A percentile compares a stretch with the other conserved stretches of the same genome.
These are phyloP conservation scores for Scolopax rusticola DNA, from an alignment of 2,797 vertebrate genomes.

Conservation along the genomic window DNA sequence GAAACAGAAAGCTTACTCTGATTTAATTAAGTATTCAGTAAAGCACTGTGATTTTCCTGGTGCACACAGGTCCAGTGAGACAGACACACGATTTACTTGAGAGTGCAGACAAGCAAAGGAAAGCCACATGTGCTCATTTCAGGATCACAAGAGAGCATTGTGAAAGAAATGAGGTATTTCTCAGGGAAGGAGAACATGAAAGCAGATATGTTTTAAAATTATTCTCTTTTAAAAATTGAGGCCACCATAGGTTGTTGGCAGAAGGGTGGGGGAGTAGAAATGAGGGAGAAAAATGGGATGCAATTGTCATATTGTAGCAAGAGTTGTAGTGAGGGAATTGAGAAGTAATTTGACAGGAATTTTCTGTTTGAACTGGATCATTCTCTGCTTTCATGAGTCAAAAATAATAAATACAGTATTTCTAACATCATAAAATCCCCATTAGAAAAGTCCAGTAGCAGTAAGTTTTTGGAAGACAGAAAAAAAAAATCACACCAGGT, in stretches of 20 bases:
- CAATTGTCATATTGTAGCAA: not conserved
- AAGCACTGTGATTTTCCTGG: not conserved
- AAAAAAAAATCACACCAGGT: slow-evolving; percentile 13
- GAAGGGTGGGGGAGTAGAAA: not conserved
- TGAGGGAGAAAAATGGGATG: not conserved
- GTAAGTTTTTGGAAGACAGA: not conserved
- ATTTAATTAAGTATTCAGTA: not conserved
- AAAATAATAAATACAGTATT: slow-evolving; percentile 37
- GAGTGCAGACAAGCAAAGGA: not conserved
- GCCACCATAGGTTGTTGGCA: not conserved
- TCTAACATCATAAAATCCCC: slow-evolving; percentile 14
- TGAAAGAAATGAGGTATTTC: not conserved
- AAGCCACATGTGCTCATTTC: not conserved
- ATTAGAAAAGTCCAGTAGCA: slow-evolving; percentile 25
- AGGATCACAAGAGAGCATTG: not conserved
- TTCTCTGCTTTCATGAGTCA: slow-evolving; percentile 1
- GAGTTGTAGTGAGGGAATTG: not conserved
- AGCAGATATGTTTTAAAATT: not conserved
- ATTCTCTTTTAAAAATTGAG: not conserved
- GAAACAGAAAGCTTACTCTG: not conserved
- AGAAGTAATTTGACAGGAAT: slow-evolving; percentile 8
- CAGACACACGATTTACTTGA: not conserved
- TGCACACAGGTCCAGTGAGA: not conserved
- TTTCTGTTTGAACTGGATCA: slow-evolving; percentile 44
- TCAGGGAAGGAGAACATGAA: not conserved